phyloP scores from a whole-genome alignment of 2,888 invertebrate species.

The Apotomis turbidana region DNA sequence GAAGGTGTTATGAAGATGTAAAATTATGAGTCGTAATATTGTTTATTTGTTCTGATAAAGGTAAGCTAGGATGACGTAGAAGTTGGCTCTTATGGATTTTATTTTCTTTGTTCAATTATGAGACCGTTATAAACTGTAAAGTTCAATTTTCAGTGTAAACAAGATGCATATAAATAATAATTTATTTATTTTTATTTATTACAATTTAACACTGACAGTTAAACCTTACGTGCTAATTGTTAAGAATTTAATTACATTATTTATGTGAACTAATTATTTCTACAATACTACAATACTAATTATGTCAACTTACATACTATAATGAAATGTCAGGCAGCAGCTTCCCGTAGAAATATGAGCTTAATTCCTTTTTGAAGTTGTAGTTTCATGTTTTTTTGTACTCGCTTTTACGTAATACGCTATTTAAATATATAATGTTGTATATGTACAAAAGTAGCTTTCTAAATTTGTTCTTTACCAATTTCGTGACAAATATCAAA shows the following conservation, averaged over 20 bases:
- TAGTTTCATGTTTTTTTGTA: neutral
- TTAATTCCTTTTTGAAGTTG: neutral
- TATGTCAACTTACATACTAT: no score
- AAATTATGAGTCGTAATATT: conserved; percentile 25
- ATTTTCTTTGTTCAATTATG: neutral
- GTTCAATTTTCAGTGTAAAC: neutral
- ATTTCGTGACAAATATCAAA: neutral
- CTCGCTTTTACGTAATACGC: neutral
- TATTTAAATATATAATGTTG: neutral
- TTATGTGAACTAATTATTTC: no score
- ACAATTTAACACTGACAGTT: no score
- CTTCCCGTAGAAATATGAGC: neutral
- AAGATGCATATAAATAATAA: neutral
- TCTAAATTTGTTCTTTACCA: neutral
- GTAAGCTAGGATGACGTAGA: neutral
- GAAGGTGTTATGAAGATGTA: conserved; percentile 22
- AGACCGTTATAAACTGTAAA: neutral
- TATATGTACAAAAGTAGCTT: neutral
- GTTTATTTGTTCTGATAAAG: neutral
- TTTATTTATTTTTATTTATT: no score
- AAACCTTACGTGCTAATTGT: no score
- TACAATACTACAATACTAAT: no score
- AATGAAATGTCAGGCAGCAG: neutral
- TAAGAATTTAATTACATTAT: no score
- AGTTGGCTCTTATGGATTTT: conserved; percentile 1